Conservation (phyloP, 2,113 vertebrate genomes). For the Cheirogaleus medius region DNA sequence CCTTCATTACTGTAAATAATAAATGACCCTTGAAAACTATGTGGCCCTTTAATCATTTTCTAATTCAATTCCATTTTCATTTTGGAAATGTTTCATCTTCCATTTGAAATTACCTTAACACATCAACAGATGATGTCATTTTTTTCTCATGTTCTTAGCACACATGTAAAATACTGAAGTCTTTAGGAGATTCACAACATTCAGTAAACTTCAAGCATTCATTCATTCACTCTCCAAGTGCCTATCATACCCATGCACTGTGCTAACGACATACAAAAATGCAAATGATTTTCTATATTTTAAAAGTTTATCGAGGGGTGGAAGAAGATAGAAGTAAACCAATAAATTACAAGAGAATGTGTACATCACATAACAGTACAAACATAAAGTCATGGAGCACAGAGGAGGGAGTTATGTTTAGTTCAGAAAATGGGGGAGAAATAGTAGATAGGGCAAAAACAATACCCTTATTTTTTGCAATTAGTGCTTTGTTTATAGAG, state of each 20-base stretch:
- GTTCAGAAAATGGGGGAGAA: background rate
- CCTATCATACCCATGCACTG: background rate
- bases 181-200: background rate
- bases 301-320: background rate
- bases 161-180: background rate
- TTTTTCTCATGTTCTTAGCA: background rate
- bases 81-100: background rate
- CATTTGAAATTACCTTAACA: background rate
- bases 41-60: background rate
- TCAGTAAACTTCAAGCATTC: background rate
- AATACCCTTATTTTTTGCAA: background rate
- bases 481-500: background rate
- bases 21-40: background rate
- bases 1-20: background rate
- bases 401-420: background rate
- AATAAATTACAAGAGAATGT: background rate
- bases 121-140: background rate
- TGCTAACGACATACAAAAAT: background rate
- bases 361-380: fast-evolving
- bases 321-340: background rate
- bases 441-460: background rate
- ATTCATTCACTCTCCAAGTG: background rate
- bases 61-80: background rate
- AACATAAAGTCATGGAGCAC: background rate
- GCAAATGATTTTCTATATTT: background rate